Evolutionary conservation across 2,113 vertebrate species (phyloP), one percentile per base, ranked within the genome.

Genomic region (Progne subis): DNA sequence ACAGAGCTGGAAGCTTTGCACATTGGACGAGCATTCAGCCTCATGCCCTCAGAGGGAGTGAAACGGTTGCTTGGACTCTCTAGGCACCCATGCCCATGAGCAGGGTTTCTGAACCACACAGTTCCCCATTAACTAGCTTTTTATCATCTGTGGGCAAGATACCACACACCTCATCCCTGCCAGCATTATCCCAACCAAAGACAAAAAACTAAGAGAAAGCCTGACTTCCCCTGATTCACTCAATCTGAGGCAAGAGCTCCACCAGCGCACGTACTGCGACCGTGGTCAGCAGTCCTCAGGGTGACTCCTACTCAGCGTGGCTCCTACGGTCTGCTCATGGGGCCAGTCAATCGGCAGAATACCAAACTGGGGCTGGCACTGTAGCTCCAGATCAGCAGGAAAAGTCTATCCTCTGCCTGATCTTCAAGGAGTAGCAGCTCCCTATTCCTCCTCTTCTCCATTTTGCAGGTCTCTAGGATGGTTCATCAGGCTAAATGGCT

Each of bases 261-360:
- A 56, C 28, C n/a, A 25, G 19, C 16, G 2, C 43, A 2, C 0
- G 8, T 29, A 11, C 56, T 56, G 18, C 3, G 4, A 24, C 1
- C 31, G 14, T 1, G 0, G 15, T 16, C 72, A 69, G 3, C 2
- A 41, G 52, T 26, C 31, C n/a, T 15, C 29, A 72, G n/a, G 0
- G 0, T 4, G 4, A n/a, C 15, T 52, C n/a, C 24, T 50, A 0
- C 71, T 37, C 37, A 72, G n/a, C 0, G 0, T 4, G 4, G 39
- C 15, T 52, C n/a, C 24, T 50, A 0, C 68, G 8, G 32, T 16
- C 44, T 59, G 64, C 8, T 70, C 23, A 1, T 5, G 17, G 7
- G 9, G 14, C 14, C 37, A n/a, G 8, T 19, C 19, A 32, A 57
- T 11, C 74, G 34, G 34, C 14, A 3, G 21, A 47, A 70, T 6